Base-by-base conservation (phyloP, 2,888 invertebrate genomes). In the Caenorhabditis uteleia region DNA sequence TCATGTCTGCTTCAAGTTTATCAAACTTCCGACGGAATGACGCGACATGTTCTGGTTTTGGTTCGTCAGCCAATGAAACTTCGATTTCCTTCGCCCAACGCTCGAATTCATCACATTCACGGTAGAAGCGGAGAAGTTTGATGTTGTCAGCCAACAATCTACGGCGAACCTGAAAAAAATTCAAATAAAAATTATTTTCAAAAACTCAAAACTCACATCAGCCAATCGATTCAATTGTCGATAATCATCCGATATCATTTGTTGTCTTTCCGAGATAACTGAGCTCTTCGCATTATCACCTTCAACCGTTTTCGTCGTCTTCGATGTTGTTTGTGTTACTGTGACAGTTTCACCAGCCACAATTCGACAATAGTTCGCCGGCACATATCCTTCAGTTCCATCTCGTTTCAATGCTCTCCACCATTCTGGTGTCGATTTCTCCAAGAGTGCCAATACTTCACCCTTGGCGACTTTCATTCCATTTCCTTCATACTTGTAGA, bases 61-160 rank as follows among this genome's bases (percentile, higher is more conserved):
- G 93, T 46, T 92, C 91, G 3, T 90, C 88, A 40, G 90, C 87
- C 51, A 94, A 87, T 86, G 94, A 88, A 81, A 90, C 89, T 83
- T 95, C 94, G 75, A 94, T 94, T 36, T 95, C 95, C 78, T 90
- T 91, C 85, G 95, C 93, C 95, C 97, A 98, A 27, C 58, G 90
- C 84, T 95, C 95, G 83, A 98, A 95, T 85, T 94, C 94, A 80
- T 95, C 95, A 85, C 97, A 97, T 83, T 97, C 95, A 10, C 91
- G 89, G 85, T 92, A 94, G 87, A 97, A 95, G 50, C 90, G 65
- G 48, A 75, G 70, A 18, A 95, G 86, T 75, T 91, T 89, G 76
- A 94, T 92, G 0, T 95, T 91, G 83, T 95, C 95, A 75, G 93
- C 92, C 4, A 97, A 87, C 34, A 92, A 88, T 0, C 90, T 89